Percentiles rank a stretch among this genome's conserved stretches.
Conservation (phyloP, 53 echinoderm and acorn worm genomes). For the Paracentrotus lividus region DNA sequence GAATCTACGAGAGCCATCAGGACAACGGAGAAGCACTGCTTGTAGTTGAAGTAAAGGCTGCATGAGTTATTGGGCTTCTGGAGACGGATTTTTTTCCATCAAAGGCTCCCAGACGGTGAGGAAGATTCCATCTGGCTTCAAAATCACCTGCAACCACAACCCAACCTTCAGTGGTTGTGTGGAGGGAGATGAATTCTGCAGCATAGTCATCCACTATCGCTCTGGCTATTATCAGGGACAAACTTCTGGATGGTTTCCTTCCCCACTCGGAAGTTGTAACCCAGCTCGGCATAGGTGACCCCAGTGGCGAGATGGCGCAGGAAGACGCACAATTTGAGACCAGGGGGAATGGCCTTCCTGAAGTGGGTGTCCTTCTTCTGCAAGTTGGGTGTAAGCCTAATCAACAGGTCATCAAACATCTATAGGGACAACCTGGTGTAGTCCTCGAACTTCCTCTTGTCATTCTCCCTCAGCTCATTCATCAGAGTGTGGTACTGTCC, state of each 20-base stretch:
- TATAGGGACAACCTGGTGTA: constrained; percentile 45
- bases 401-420: constrained; percentile 28
- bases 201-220: constrained; percentile 60
- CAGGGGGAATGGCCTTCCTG: constrained; percentile 34
- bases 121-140: constrained; percentile 72
- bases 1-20: constrained; percentile 76
- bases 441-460: constrained; percentile 25
- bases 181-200: constrained; percentile 55
- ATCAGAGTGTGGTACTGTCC: constrained; percentile 58
- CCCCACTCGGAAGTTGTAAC: constrained; percentile 57
- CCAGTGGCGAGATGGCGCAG: constrained; percentile 38
- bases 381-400: constrained; percentile 32
- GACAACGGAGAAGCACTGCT: constrained; percentile 42
- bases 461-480: constrained; percentile 49
- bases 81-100: constrained; percentile 75
- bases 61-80: constrained; percentile 65
- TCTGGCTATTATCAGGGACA: constrained; percentile 41
- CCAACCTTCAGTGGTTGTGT: constrained; percentile 63
- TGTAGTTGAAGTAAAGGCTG: constrained; percentile 75
- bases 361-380: constrained; percentile 25
- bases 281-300: constrained; percentile 27
- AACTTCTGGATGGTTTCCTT: constrained; percentile 41
- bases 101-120: constrained; percentile 66
- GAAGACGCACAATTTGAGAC: constrained; percentile 23
- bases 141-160: constrained; percentile 63